A percentile compares a stretch with the other conserved stretches of the same genome.
phyloP scores from a whole-genome alignment of 1,140 invertebrate genomes.

The Drosophila rhopaloa region DNA sequence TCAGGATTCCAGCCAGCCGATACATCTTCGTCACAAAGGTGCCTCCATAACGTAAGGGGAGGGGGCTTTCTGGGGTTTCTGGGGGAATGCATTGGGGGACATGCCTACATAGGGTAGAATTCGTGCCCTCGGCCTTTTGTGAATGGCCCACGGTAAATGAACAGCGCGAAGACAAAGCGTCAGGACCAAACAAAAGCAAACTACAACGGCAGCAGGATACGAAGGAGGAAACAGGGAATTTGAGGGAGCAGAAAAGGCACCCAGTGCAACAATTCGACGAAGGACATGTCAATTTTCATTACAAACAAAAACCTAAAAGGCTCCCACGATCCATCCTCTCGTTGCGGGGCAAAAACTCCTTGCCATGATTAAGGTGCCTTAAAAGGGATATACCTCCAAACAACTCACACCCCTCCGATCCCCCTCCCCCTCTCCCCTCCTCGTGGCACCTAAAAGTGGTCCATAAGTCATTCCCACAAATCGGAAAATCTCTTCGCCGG shows the following conservation, averaged over 20 bases:
- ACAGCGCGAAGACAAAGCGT: constrained; percentile 67
- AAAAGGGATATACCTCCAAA: constrained; percentile 35
- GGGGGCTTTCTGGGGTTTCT: neutral
- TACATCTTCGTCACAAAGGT: constrained; percentile 72
- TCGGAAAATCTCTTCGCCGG: constrained; percentile 44
- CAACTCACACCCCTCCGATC: neutral
- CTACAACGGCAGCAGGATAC: constrained; percentile 25
- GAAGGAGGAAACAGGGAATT: neutral
- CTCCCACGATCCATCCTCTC: constrained; percentile 31
- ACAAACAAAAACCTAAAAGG: constrained; percentile 74
- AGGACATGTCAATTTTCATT: constrained; percentile 78
- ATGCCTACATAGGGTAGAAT: constrained; percentile 21
- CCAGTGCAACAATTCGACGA: constrained; percentile 67
- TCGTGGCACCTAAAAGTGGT: constrained; percentile 19
- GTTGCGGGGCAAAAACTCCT: constrained; percentile 23
- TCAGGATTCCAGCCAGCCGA: constrained; percentile 39
- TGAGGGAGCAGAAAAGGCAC: neutral
- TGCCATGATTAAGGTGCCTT: constrained; percentile 59
- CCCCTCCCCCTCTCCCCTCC: neutral
- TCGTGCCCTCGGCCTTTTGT: constrained; percentile 47
- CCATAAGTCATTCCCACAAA: constrained; percentile 61
- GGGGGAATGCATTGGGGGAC: constrained; percentile 25
- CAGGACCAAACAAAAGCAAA: constrained; percentile 59
- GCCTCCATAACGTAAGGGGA: constrained; percentile 14
- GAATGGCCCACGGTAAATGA: constrained; percentile 61